Evolutionary conservation across 2,797 vertebrate genomes (phyloP).

Genomic region (Macrochelys suwanniensis): DNA sequence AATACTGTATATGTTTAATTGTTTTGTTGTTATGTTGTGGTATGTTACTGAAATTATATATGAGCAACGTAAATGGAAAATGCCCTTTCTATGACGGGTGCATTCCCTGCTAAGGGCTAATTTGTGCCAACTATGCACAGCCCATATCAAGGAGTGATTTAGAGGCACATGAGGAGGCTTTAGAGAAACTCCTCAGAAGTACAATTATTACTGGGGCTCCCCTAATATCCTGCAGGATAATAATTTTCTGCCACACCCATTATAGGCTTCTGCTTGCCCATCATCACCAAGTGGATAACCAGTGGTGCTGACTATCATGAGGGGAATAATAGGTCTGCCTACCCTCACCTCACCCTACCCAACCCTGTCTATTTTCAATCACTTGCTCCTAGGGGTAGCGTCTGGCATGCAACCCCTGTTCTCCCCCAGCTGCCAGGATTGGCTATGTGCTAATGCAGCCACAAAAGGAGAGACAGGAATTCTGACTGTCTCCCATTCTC

Average conservation of each 20-base stretch:
- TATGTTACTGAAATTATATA: neutral
- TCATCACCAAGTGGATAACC: neutral
- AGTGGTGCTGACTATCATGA: neutral
- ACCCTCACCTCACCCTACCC: accelerated
- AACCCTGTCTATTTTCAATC: neutral
- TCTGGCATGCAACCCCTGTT: neutral
- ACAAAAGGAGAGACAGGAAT: neutral
- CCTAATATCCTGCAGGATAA: neutral
- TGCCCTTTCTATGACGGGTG: neutral
- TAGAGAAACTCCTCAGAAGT: neutral
- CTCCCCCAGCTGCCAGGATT: neutral
- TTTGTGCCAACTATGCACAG: neutral
- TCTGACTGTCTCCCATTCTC: neutral
- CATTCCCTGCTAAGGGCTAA: neutral
- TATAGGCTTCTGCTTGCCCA: neutral
- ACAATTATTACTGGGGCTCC: neutral
- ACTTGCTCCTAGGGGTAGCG: neutral
- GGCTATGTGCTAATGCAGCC: neutral
- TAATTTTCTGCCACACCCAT: neutral
- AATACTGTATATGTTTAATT: neutral
- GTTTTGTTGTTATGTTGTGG: neutral
- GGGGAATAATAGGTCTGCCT: neutral
- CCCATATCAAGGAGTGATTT: neutral
- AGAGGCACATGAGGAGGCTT: neutral
- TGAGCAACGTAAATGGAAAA: neutral